Conservation (phyloP, 2,113 vertebrate species). For the Pavo muticus region DNA sequence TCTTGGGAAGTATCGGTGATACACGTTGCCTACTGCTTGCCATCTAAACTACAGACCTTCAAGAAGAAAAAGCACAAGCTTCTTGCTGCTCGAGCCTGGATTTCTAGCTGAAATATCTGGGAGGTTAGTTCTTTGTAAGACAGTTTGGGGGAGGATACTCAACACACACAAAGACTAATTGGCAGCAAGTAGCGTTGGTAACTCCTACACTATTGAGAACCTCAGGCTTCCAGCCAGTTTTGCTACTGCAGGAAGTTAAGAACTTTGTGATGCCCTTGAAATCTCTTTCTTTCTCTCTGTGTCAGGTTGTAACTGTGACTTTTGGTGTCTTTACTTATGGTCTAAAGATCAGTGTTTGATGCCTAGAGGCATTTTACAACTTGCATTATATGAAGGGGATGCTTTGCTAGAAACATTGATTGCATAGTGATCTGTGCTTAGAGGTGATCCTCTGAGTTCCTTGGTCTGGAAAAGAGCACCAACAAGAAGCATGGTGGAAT, state of each 20-base stretch:
- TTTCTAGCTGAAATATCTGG: constrained; percentile 28
- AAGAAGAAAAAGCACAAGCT: background rate
- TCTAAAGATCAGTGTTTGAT: background rate
- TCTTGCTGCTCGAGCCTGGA: background rate
- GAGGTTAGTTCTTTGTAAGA: constrained; percentile 39
- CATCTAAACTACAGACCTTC: background rate
- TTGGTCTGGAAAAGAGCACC: background rate
- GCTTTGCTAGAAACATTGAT: background rate
- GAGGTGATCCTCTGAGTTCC: background rate
- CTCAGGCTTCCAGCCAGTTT: constrained; percentile 33
- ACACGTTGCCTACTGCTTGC: background rate
- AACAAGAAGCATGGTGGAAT: background rate
- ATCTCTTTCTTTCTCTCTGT: background rate
- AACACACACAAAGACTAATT: constrained; percentile 53
- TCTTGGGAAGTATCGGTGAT: background rate
- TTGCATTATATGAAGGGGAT: background rate
- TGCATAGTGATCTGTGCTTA: background rate
- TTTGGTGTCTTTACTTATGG: background rate
- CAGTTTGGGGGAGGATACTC: constrained; percentile 31
- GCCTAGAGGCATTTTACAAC: background rate
- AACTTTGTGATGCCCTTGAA: constrained; percentile 44
- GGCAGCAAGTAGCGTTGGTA: constrained; percentile 27
- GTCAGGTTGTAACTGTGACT: background rate
- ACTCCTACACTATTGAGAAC: constrained; percentile 40
- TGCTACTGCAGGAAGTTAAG: constrained; percentile 6